Evolutionary conservation across 1,140 invertebrate genomes (phyloP), one percentile per base, ranked within the genome.

Genomic region (Zaprionus davidi): DNA sequence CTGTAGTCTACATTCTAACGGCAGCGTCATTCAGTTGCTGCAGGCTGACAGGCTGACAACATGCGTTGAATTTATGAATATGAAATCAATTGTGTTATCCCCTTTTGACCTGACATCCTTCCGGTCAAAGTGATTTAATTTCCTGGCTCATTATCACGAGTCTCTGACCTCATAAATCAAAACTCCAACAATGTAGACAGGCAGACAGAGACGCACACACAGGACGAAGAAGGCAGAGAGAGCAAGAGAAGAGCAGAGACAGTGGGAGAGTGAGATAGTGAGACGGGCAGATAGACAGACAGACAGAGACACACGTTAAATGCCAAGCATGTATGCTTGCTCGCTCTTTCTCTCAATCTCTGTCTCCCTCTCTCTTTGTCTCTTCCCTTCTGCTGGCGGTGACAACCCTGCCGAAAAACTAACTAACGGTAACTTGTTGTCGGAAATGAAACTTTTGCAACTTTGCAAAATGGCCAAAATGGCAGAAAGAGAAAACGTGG

Each of bases 61-160:
- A 88, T 88, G 80, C 81, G 82, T 88, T 84, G 84, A 84, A 90
- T 87, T 87, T 90, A 87, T 87, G 84, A 87, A 90, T 90, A 90
- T 81, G 76, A 86, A 90, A 90, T 90, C 86, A 90, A 90, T 90
- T 90, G 86, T 90, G 87, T 82, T 90, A 85, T 91, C 87, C 86
- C 75, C 82, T 82, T 90, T 81, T 90, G 85, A 87, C 80, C 88
- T 86, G 81, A 83, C 84, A 88, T 91, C 82, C 85, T 91, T 91
- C 90, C 85, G 90, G 83, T 91, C 78, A 91, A 90, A 90, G 85
- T 87, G 85, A 90, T 91, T 91, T 86, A 86, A 91, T 91, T 90
- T 90, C 90, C 90, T 81, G 85, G 85, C 85, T 91, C 85, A 91
- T 91, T 91, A 91, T 91, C 82, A 87, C 90, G 76, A 90, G 76